These are phyloP conservation scores for Hemiprocne comata DNA, from an alignment of 2,113 vertebrate species.

Conservation along the genomic window DNA sequence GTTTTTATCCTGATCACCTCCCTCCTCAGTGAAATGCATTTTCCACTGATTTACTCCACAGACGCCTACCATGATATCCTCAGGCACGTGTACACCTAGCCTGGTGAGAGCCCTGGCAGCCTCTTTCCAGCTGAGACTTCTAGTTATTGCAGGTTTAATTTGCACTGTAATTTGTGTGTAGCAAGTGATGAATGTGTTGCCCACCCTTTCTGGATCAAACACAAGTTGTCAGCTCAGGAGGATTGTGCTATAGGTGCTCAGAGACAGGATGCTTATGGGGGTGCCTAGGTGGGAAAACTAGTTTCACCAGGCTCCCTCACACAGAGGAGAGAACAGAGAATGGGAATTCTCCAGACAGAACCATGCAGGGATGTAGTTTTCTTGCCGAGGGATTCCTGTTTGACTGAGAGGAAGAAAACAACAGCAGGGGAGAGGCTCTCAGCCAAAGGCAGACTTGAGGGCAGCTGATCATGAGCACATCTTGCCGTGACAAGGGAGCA, in stretches of 20 bases:
- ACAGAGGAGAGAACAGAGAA: neutral
- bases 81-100: neutral
- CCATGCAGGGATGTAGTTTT: neutral
- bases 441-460: neutral
- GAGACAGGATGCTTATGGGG: neutral
- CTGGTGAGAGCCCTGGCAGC: neutral
- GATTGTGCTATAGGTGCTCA: neutral
- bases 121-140: neutral
- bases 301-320: neutral
- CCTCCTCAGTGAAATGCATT: neutral
- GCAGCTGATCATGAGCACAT: constrained; percentile 7
- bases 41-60: neutral
- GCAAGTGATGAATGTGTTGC: neutral
- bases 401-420: constrained; percentile 44
- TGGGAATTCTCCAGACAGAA: neutral
- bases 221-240: neutral
- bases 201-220: neutral
- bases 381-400: neutral
- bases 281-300: neutral
- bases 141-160: neutral
- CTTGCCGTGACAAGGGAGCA: neutral
- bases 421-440: neutral
- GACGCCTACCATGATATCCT: neutral
- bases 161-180: neutral
- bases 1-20: neutral